These are phyloP conservation scores for Romanogobio albipinnatus DNA, from an alignment of 2,113 vertebrate species.

Conservation along the genomic window DNA sequence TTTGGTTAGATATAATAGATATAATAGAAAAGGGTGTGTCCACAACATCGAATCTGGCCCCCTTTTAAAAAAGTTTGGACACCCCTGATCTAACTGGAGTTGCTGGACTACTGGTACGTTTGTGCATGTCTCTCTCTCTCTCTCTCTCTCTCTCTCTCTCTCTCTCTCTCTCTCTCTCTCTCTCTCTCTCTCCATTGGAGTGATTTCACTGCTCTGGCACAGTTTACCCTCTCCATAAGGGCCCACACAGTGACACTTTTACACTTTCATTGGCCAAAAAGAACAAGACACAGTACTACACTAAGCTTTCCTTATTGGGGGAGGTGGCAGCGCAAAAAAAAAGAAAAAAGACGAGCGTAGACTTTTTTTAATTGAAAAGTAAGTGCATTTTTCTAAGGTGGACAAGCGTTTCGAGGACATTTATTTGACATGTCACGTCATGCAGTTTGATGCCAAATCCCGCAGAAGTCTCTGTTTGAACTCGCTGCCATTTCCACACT, in stretches of 20 bases:
- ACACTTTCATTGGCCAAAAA: slow-evolving; percentile 56
- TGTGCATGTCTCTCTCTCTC: too few species aligned
- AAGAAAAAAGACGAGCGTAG: slow-evolving; percentile 25
- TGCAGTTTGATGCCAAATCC: slow-evolving; percentile 57
- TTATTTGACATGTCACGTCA: slow-evolving; percentile 73
- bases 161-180: neutral
- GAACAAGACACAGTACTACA: slow-evolving; percentile 48
- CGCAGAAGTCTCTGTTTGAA: slow-evolving; percentile 60
- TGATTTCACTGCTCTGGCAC: slow-evolving; percentile 58
- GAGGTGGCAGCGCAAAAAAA: neutral
- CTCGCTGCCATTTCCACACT: slow-evolving; percentile 65
- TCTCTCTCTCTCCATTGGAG: slow-evolving; percentile 1
- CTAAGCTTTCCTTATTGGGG: slow-evolving; percentile 51
- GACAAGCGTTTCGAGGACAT: slow-evolving; percentile 60
- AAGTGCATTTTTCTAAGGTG: slow-evolving; percentile 55
- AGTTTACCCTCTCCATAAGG: slow-evolving; percentile 25
- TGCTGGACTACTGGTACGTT: too few species aligned
- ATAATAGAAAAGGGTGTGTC: too few species aligned
- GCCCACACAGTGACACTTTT: slow-evolving; percentile 61
- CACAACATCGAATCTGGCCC: too few species aligned
- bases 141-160: too few species aligned
- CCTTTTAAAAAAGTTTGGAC: too few species aligned
- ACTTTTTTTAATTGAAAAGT: slow-evolving; percentile 58
- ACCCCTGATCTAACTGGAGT: too few species aligned
- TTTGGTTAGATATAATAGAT: too few species aligned